Conservation (phyloP, 2,797 vertebrate genomes). For the Chaunax sp. region DNA sequence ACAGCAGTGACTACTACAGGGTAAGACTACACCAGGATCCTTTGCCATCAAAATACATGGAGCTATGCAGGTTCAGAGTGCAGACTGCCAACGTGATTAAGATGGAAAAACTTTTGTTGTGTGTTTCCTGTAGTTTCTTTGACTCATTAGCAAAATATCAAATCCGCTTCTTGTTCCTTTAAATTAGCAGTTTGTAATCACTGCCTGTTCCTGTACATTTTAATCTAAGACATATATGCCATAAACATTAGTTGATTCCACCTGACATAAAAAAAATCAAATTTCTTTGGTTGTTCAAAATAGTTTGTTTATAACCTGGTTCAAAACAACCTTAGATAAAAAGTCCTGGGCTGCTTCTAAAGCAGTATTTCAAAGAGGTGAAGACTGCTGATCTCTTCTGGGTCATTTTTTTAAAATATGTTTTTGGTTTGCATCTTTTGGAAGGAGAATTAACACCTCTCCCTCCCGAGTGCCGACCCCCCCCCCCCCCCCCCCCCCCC, state of each 20-base stretch:
- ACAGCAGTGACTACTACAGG: constrained; percentile 99
- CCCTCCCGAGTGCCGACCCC: constrained; percentile 21
- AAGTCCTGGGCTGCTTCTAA: constrained; percentile 3
- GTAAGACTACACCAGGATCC: constrained; percentile 80
- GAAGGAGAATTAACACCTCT: constrained; percentile 27
- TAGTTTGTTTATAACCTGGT: constrained; percentile 24
- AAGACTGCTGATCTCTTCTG: constrained; percentile 16
- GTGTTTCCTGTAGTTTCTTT: neutral
- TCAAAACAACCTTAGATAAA: constrained; percentile 33
- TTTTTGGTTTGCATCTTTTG: constrained; percentile 40
- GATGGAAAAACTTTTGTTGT: neutral
- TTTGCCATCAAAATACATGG: neutral
- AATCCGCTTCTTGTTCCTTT: neutral
- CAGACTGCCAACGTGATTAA: neutral
- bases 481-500: too few relatives aligned
- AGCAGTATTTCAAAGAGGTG: constrained; percentile 15
- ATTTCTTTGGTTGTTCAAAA: constrained; percentile 12
- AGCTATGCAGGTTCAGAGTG: neutral
- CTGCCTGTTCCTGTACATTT: neutral
- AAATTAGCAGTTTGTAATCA: neutral
- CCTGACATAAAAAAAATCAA: neutral
- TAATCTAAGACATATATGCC: neutral
- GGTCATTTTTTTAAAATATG: constrained; percentile 21
- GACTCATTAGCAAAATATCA: neutral
- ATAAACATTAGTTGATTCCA: neutral